Base-by-base conservation (phyloP, 2,888 invertebrate genomes). In the Punctoribates punctum region DNA sequence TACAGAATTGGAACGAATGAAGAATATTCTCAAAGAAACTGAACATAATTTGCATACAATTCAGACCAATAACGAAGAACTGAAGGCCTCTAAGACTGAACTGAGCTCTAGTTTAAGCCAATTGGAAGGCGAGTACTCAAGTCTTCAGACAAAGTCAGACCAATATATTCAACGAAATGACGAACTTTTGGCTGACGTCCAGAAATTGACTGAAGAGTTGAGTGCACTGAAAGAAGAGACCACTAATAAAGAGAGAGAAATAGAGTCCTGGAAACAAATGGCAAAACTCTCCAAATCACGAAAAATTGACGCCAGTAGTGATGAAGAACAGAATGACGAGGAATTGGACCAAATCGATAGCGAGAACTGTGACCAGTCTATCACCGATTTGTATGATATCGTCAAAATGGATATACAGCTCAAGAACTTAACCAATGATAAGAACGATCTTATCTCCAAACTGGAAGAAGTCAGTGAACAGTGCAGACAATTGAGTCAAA, bases 341-440 rank as follows among this genome's bases (percentile, higher is more conserved):
- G 17, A 60, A 20, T 5, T 38, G 20, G n/a, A 73, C 38, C 51
- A 34, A 54, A 27, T 15, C 4, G 60, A 74, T 27, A 25, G 38
- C 20, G 65, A 74, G 23, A 42, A 9, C 13, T 25, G 46, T 67
- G 73, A 42, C 15, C n/a, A 73, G 54, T 23, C 51, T n/a, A 9
- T 62, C 6, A 62, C 17, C 27, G 75, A 75, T 62, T 46, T 76
- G 57, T 73, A 73, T 46, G 60, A 76, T 65, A 54, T 76, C 51
- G 60, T 76, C 0, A 29, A 76, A 65, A 48, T 76, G 15, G 73
- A 76, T 15, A n/a, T 73, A 13, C 11, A 60, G 23, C 46, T 76
- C 20, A 76, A 73, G n/a, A 34, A 73, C n/a, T 23, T 73, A 3
- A 60, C 73, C 13, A 38, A 54, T 20, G 73, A 76, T 38, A 73